Evolutionary conservation across 2,888 invertebrate species (phyloP).

Genomic region (Isoperla grammatica): DNA sequence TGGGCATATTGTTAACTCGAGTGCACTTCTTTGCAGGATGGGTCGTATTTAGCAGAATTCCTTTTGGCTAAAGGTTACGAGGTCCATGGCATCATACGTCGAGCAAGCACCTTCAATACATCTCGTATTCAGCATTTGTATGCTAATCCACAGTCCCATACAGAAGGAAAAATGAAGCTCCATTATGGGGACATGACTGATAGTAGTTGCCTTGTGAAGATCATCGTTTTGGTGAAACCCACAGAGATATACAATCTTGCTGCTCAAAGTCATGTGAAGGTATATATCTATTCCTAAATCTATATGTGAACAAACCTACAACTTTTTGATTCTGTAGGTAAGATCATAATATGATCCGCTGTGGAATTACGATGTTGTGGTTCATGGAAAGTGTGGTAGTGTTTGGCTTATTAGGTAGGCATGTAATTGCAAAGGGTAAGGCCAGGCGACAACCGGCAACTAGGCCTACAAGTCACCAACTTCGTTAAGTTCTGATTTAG

Average conservation of each 20-base stretch:
- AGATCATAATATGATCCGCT: no score
- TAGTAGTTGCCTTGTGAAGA: slow-evolving; percentile 87
- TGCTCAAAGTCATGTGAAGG: slow-evolving; percentile 98
- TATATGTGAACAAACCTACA: no score
- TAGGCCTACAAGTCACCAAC: no score
- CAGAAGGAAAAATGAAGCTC: slow-evolving; percentile 82
- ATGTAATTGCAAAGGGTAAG: no score
- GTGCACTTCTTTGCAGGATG: slow-evolving; percentile 64
- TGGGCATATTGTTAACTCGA: no score
- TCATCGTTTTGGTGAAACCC: slow-evolving; percentile 73
- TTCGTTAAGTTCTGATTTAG: no score
- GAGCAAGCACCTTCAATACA: slow-evolving; percentile 96
- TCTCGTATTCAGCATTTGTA: slow-evolving; percentile 94
- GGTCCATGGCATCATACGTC: slow-evolving; percentile 92
- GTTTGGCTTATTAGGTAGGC: no score
- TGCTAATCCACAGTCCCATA: slow-evolving; percentile 81
- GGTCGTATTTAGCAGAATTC: slow-evolving; percentile 94
- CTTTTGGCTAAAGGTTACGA: slow-evolving; percentile 87
- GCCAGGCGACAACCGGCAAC: no score
- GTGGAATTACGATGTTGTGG: no score
- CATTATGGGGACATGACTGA: slow-evolving; percentile 99
- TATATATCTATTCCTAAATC: slow-evolving; percentile 45
- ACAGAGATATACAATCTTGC: slow-evolving; percentile 97
- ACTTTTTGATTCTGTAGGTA: no score
- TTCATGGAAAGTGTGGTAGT: no score